Evolutionary conservation across 2,888 invertebrate species (phyloP), one percentile per base, ranked within the genome.

Genomic region (Meiosimyza platycephala): DNA sequence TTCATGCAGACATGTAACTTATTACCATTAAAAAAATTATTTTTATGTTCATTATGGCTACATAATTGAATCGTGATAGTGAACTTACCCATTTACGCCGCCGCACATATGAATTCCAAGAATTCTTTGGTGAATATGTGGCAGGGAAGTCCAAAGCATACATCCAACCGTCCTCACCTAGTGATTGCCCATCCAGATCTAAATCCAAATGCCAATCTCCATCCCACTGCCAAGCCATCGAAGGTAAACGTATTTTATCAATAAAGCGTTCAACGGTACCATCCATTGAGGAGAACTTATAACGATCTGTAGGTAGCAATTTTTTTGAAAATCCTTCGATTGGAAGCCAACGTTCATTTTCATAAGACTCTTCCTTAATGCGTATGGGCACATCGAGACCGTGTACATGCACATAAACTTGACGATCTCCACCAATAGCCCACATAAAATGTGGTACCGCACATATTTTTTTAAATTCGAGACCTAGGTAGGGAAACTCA

Each of bases 151-250:
- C 96, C 51, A 96, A 90, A 51, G 97, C 96, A 88, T 97, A 97
- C 71, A 94, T 94, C 97, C 97, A 97, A 16, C 96, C 96, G 89
- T 96, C 95, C 85, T 95, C 94, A 82, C 95, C 95, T 75, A 97
- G 88, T 4, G 95, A 93, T 81, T 96, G 94, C 3, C 96, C 96
- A 85, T 95, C 93, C 79, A 95, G 88, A 6, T 93, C 93, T 22
- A 94, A 90, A 83, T 96, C 95, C 72, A 95, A 89, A 80, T 94
- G 93, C 97, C 97, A 97, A 78, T 96, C 95, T 4, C 95, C 95
- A 88, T 98, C 97, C 97, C 97, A 98, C 82, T 95, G 94, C 97
- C 97, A 98, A 16, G 96, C 95, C 92, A 95, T 94, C 0, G 97
- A 96, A 7, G 97, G 97, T 63, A 97, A 88, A 76, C 94, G 89